Evolutionary conservation across 2,113 vertebrate genomes (phyloP), one percentile per base, ranked within the genome.

Genomic region (Protomyctophum bolini): DNA sequence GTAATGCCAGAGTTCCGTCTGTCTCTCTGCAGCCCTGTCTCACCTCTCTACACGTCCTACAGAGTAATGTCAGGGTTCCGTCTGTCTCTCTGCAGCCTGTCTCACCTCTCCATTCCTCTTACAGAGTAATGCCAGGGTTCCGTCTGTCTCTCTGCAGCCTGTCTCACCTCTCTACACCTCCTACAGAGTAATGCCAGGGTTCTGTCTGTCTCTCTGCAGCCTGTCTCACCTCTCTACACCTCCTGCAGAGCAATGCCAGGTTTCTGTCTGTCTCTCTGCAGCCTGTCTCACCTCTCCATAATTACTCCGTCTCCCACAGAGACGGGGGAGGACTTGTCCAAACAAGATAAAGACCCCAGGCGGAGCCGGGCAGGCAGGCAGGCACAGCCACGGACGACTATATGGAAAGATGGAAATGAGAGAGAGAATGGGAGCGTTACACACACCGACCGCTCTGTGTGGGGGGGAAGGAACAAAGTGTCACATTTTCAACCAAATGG

Each of bases 281-380:
- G 21, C 21, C 21, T 21, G 21, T 21, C 21, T 21, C 21, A 21
- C 21, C 60, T 77, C 50, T 67, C 64, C 65, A 21, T 28, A 21
- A 21, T 21, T 21, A 21, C 21, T 59, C 70, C 71, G 77, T 60
- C 65, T 41, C 33, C 1, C 4, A 41, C 33, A 41, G 33, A 41
- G 33, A 3, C 33, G 77, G 67, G 77, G 67, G 69, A 58, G 69
- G 70, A 87, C 76, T 8, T 71, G 89, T 81, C 83, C 70, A 66
- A 84, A 86, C 89, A 88, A 70, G 86, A 79, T 21, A 63, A 74
- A 77, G 46, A 59, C 56, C 76, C 82, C 12, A 60, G 56, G 21
- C 21, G 21, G 21, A 21, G 21, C 21, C 21, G 21, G 21, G 21
- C 21, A 21, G 21, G 21, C n/a, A n/a, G n/a, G 70, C 63, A 45